Conservation (phyloP, 2,797 vertebrate genomes). For the Sebastes goodei region DNA sequence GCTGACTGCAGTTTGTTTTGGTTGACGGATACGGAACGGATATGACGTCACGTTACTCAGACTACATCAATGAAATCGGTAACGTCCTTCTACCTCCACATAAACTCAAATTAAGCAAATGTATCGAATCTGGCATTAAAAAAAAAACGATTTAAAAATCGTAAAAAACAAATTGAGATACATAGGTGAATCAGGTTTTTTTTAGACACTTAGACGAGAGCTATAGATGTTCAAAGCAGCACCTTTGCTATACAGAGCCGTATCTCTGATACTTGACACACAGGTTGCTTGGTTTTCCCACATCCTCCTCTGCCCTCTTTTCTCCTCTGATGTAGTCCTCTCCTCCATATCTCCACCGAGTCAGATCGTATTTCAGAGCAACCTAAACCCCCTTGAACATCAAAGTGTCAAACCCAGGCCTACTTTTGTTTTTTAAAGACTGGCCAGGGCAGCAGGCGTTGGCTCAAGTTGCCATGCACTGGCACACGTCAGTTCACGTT, state of each 20-base stretch:
- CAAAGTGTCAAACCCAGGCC: constrained; percentile 51
- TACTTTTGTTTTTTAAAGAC: constrained; percentile 31
- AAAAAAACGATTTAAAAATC: too few relatives aligned
- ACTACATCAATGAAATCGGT: too few relatives aligned
- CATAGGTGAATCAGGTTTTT: too few relatives aligned
- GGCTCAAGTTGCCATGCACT: constrained; percentile 52
- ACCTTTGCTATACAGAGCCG: background rate
- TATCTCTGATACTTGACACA: background rate
- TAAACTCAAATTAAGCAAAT: too few relatives aligned
- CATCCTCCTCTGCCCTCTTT: constrained; percentile 8
- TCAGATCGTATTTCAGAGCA: constrained; percentile 49
- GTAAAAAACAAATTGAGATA: too few relatives aligned
- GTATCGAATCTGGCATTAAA: too few relatives aligned
- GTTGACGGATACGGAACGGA: too few relatives aligned
- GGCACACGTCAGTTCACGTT: constrained; percentile 53
- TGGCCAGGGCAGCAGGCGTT: constrained; percentile 48
- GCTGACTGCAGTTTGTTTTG: too few relatives aligned
- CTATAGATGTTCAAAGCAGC: too few relatives aligned
- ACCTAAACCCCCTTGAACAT: constrained; percentile 59
- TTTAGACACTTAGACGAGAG: too few relatives aligned
- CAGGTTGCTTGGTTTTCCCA: background rate
- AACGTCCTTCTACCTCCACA: too few relatives aligned
- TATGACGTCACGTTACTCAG: too few relatives aligned
- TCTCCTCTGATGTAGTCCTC: background rate
- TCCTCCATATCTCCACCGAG: constrained; percentile 36